A percentile compares a stretch with the other conserved stretches of the same genome.
phyloP scores from a whole-genome alignment of 2,113 vertebrate genomes.

The Pluvianellus socialis region DNA sequence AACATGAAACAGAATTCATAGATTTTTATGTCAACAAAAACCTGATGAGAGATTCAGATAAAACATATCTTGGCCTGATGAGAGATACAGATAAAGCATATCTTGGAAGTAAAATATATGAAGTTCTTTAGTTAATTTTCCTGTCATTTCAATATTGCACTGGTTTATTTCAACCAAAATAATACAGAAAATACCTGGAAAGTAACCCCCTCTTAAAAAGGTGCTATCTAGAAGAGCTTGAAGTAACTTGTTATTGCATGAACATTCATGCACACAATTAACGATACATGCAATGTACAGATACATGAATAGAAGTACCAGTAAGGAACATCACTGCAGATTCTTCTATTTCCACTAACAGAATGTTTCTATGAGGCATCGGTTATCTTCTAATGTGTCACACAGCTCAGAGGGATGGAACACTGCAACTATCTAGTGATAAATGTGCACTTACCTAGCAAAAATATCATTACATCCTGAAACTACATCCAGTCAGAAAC shows the following conservation, averaged over 20 bases:
- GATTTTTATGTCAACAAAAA: not conserved
- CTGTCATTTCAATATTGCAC: not conserved
- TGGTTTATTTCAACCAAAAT: not conserved
- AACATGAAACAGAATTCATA: not conserved
- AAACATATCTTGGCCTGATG: not conserved
- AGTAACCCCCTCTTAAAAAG: not conserved
- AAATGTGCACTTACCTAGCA: not conserved
- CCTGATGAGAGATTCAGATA: not conserved
- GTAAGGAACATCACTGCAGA: not conserved
- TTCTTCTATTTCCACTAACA: not conserved
- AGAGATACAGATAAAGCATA: not conserved
- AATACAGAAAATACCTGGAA: not conserved
- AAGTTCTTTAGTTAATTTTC: not conserved
- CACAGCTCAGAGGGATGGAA: not conserved
- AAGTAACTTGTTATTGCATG: not conserved
- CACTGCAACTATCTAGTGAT: not conserved
- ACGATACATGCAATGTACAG: not conserved
- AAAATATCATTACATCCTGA: not conserved
- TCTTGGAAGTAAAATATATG: not conserved
- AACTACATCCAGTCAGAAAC: not conserved
- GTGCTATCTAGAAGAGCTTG: not conserved
- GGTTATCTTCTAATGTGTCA: not conserved
- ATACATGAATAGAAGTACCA: not conserved
- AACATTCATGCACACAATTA: not conserved
- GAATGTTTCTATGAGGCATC: not conserved